These are phyloP conservation scores for Epirrhoe tristata DNA, from an alignment of 2,888 invertebrate species.

Conservation along the genomic window DNA sequence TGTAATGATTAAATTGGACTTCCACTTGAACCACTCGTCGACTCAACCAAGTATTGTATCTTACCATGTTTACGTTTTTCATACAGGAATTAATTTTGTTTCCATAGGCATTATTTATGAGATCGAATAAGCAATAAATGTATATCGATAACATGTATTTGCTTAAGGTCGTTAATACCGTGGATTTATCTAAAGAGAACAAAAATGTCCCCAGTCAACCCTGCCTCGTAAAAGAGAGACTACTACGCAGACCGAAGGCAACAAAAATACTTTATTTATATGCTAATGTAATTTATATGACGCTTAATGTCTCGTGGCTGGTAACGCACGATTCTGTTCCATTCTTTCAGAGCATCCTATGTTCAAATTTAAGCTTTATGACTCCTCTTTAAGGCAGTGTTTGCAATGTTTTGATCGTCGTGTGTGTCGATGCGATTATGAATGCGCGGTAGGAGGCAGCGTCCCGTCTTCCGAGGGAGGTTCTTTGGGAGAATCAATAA, in stretches of 20 bases:
- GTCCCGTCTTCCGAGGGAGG: conserved; percentile 76
- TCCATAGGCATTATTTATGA: conserved; percentile 80
- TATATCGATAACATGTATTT: conserved; percentile 82
- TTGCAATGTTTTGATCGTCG: conserved; percentile 61
- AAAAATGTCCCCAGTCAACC: conserved; percentile 79
- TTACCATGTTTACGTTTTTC: conserved; percentile 67
- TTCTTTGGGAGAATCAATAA: conserved; percentile 80
- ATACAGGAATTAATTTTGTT: conserved; percentile 82
- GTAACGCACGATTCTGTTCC: conserved; percentile 83
- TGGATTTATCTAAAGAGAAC: conserved; percentile 84
- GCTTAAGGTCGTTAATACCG: conserved; percentile 81
- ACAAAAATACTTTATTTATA: conserved; percentile 86
- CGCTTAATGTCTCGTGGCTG: conserved; percentile 84
- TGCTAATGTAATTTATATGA: conserved; percentile 86
- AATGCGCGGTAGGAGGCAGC: conserved; percentile 84
- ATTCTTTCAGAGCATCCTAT: conserved; percentile 65
- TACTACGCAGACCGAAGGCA: conserved; percentile 71
- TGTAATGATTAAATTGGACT: conserved; percentile 56
- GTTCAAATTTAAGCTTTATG: conserved; percentile 60
- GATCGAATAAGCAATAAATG: conserved; percentile 82
- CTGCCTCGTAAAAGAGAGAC: conserved; percentile 80
- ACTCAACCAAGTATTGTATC: conserved; percentile 60
- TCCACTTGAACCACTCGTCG: conserved; percentile 52
- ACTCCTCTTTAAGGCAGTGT: conserved; percentile 63
- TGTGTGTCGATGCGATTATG: conserved; percentile 84